Conservation (phyloP, 2,113 vertebrate species). For the Otolemur garnettii region DNA sequence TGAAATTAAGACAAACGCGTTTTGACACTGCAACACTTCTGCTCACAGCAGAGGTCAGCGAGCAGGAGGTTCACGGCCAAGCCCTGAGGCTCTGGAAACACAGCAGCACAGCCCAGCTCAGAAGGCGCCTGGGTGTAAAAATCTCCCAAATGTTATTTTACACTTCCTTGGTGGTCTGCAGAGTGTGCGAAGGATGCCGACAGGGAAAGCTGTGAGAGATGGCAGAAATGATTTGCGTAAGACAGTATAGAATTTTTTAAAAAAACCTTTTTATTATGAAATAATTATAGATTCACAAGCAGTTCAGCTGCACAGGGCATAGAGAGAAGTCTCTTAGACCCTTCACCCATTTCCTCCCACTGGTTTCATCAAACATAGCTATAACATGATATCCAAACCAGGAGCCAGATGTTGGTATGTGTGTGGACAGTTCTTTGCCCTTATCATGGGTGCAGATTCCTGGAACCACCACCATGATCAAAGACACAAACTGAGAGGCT, state of each 20-base stretch:
- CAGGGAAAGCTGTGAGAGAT: too few species aligned
- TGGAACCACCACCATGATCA: neutral
- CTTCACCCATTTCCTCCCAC: neutral
- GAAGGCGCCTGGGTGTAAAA: neutral
- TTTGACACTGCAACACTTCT: neutral
- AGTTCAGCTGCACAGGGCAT: neutral
- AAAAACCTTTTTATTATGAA: neutral
- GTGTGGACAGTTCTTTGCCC: neutral
- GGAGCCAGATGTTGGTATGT: neutral
- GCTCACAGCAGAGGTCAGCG: neutral
- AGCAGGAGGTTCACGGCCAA: neutral
- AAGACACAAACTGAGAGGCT: neutral
- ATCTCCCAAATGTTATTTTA: neutral
- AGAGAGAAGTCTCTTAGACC: neutral
- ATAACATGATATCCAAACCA: neutral
- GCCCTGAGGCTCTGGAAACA: neutral
- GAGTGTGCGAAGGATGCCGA: rapidly evolving
- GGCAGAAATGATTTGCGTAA: neutral
- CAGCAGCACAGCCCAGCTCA: rapidly evolving
- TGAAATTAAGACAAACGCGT: neutral
- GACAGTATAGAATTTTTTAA: neutral
- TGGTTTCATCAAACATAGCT: neutral
- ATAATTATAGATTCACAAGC: neutral
- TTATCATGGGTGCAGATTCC: neutral
- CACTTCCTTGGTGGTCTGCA: neutral